Percentiles rank a stretch among this genome's conserved stretches.
These are phyloP conservation scores for Aporophyla lueneburgensis DNA, from an alignment of 2,888 invertebrate species.

Conservation along the genomic window DNA sequence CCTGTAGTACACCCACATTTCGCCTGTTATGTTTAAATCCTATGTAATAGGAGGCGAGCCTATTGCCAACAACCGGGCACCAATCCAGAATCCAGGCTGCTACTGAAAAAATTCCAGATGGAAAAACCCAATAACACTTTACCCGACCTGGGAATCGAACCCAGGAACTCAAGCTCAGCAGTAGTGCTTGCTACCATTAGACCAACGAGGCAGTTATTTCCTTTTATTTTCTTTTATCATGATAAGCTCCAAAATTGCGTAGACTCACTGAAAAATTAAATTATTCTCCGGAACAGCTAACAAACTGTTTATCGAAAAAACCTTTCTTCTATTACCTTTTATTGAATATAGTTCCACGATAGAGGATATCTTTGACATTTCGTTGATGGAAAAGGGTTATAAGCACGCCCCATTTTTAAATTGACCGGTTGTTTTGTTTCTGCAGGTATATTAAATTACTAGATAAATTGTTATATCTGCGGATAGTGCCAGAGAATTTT, in stretches of 20 bases:
- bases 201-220: background rate
- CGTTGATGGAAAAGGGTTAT: conserved; percentile 19
- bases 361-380: conserved; percentile 25
- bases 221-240: background rate
- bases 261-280: background rate
- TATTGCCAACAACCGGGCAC: no score
- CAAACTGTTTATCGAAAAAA: background rate
- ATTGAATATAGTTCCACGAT: conserved; percentile 4
- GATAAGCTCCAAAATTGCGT: background rate
- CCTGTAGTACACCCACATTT: no score
- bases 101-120: no score
- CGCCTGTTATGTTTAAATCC: no score
- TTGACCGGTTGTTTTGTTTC: background rate
- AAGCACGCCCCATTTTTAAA: background rate
- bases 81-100: no score
- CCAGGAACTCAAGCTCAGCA: no score
- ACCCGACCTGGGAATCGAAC: no score
- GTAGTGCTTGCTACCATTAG: no score
- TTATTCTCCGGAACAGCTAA: no score
- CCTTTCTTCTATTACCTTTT: background rate
- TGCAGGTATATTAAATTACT: background rate
- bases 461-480: background rate
- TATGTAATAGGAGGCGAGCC: no score
- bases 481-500: background rate
- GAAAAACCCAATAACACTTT: no score